These are phyloP conservation scores for Ganaspis sp. DNA, from an alignment of 1,140 invertebrate genomes.

Conservation along the genomic window DNA sequence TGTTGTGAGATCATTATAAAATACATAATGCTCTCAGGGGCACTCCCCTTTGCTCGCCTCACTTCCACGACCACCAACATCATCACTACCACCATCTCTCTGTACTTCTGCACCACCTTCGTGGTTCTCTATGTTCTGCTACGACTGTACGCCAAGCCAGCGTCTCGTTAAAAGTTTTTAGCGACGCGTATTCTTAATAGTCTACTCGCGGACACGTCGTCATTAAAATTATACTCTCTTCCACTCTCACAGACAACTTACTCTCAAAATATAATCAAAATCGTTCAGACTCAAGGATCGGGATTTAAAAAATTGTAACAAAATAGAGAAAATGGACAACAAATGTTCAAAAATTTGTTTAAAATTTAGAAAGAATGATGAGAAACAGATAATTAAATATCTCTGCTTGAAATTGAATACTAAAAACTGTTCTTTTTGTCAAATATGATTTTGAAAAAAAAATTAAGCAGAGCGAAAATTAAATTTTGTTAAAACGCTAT, in stretches of 20 bases:
- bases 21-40: conserved; percentile 69
- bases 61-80: conserved; percentile 53
- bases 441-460: too few species aligned
- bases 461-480: too few species aligned
- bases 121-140: conserved; percentile 45
- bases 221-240: conserved; percentile 76
- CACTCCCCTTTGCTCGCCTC: conserved; percentile 36
- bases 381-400: too few species aligned
- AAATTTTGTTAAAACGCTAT: too few species aligned
- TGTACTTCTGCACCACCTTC: conserved; percentile 44
- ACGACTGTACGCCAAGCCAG: conserved; percentile 55
- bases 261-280: background rate
- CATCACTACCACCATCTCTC: conserved; percentile 41
- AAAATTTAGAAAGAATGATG: too few species aligned
- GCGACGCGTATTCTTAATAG: conserved; percentile 77
- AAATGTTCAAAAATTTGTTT: too few species aligned
- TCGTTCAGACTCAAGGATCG: too few species aligned
- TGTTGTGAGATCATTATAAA: conserved; percentile 75
- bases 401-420: too few species aligned
- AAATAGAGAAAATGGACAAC: too few species aligned
- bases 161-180: conserved; percentile 78
- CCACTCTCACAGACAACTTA: conserved; percentile 24
- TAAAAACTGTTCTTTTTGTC: too few species aligned
- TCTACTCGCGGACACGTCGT: conserved; percentile 76
- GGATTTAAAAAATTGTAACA: too few species aligned